A percentile compares a stretch with the other conserved stretches of the same genome.
Conservation (phyloP, 2,113 vertebrate species). For the Halcyon senegalensis region DNA sequence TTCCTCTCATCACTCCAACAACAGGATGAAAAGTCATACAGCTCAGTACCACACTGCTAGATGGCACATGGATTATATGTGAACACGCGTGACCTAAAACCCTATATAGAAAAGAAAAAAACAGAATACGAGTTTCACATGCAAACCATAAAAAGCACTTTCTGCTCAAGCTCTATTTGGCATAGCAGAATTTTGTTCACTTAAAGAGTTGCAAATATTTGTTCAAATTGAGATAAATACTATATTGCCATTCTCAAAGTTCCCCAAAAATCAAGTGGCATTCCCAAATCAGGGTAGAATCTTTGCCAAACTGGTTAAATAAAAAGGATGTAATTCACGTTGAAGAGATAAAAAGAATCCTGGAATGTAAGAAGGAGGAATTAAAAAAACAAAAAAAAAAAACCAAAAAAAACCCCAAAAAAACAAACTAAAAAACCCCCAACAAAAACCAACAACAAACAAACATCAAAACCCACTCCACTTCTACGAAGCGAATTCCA, state of each 20-base stretch:
- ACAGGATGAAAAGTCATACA: background rate
- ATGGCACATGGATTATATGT: background rate
- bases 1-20: background rate
- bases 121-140: background rate
- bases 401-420: background rate
- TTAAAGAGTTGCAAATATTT: background rate
- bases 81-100: background rate
- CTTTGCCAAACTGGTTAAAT: background rate
- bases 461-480: background rate
- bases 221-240: background rate
- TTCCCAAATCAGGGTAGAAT: background rate
- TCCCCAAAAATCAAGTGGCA: background rate
- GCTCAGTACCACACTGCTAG: background rate
- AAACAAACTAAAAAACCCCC: background rate
- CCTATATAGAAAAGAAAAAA: background rate
- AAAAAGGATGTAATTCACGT: background rate
- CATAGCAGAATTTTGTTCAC: background rate
- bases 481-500: constrained; percentile 14
- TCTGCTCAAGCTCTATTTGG: background rate
- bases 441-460: background rate
- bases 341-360: constrained; percentile 18
- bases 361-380: background rate
- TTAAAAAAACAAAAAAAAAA: background rate
- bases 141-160: background rate
- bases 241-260: background rate